These are phyloP conservation scores for Azemiops feae DNA, from an alignment of 2,113 vertebrate species.

Conservation along the genomic window DNA sequence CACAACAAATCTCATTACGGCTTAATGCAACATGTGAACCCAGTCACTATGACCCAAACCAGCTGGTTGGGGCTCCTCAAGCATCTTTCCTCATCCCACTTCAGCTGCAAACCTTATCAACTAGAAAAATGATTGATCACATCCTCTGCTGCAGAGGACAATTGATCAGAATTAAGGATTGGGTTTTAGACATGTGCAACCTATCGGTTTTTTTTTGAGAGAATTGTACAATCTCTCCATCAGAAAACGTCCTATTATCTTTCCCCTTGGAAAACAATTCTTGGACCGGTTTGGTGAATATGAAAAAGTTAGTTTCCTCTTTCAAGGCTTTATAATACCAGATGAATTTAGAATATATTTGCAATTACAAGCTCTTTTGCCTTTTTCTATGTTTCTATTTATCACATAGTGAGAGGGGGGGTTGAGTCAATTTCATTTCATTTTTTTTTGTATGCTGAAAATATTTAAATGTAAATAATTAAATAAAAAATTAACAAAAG, in stretches of 20 bases:
- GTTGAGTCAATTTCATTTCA: background rate
- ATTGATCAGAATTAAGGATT: background rate
- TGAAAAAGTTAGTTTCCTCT: background rate
- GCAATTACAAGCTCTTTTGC: background rate
- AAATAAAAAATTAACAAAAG: background rate
- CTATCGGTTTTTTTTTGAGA: background rate
- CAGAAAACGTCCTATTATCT: background rate
- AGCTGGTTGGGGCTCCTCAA: background rate
- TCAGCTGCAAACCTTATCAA: background rate
- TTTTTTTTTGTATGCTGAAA: background rate
- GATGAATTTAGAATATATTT: background rate
- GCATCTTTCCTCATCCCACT: background rate
- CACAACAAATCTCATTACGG: background rate
- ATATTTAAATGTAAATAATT: background rate
- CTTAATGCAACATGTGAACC: background rate
- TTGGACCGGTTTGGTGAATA: background rate
- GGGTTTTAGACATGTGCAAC: background rate
- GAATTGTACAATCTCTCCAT: background rate
- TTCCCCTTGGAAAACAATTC: background rate
- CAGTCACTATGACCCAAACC: background rate
- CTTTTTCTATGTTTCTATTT: background rate
- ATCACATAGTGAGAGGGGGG: too few relatives aligned
- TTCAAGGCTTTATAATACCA: background rate
- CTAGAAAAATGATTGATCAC: background rate
- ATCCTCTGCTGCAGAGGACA: background rate